phyloP scores from a whole-genome alignment of 2,888 invertebrate genomes.

The Tenthredo scrophulariae region DNA sequence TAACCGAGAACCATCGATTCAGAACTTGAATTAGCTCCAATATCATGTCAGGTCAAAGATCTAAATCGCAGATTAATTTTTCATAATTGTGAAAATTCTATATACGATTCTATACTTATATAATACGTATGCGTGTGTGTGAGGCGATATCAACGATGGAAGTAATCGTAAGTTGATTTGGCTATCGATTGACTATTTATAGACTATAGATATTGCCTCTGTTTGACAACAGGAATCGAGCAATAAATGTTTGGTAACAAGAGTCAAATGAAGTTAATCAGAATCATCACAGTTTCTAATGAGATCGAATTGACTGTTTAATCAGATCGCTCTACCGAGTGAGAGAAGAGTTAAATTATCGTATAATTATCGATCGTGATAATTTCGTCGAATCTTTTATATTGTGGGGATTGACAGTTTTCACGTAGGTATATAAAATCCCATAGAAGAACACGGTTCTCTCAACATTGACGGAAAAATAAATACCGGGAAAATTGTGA shows the following conservation, averaged over 20 bases:
- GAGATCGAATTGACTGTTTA: slow-evolving; percentile 17
- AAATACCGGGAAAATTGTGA: background rate
- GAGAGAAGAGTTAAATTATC: background rate
- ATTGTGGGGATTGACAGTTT: background rate
- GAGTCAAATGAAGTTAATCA: slow-evolving; percentile 53
- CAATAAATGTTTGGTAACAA: slow-evolving; percentile 28
- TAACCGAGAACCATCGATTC: background rate
- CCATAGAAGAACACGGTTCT: background rate
- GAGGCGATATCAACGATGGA: background rate
- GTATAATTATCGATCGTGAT: background rate
- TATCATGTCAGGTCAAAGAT: background rate
- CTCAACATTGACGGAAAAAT: background rate
- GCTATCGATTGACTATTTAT: slow-evolving; percentile 48
- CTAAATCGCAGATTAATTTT: no score
- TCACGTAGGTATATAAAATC: background rate
- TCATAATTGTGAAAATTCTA: no score
- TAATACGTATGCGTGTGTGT: no score
- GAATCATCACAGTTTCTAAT: slow-evolving; percentile 29
- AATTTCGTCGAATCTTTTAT: background rate
- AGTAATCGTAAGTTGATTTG: background rate
- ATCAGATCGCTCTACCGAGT: slow-evolving; percentile 16
- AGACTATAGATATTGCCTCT: background rate
- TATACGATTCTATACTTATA: no score
- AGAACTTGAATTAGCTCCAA: background rate
- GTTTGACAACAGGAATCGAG: background rate